These are phyloP conservation scores for Chionomys nivalis DNA, from an alignment of 2,113 vertebrate species.

Conservation along the genomic window DNA sequence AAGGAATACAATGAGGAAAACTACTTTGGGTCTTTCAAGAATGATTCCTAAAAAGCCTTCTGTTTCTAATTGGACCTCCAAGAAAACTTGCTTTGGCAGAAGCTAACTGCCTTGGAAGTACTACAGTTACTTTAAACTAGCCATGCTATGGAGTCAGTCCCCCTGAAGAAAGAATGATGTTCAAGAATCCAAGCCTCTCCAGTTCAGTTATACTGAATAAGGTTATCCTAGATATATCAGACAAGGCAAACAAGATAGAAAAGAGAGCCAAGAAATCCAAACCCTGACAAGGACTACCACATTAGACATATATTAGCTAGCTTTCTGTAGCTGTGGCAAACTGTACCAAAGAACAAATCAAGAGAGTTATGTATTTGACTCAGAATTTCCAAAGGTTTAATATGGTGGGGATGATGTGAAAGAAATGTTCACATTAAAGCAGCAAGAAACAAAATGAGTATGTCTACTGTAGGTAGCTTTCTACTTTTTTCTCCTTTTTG, in stretches of 20 bases:
- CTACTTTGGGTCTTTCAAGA: background rate
- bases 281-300: background rate
- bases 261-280: background rate
- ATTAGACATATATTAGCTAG: background rate
- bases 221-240: background rate
- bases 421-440: background rate
- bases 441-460: background rate
- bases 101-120: background rate
- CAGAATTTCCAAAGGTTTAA: background rate
- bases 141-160: background rate
- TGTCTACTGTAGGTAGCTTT: background rate
- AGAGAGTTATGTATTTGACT: background rate
- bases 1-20: background rate
- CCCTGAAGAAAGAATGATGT: background rate
- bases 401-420: background rate
- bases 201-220: background rate
- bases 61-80: background rate
- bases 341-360: background rate
- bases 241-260: background rate
- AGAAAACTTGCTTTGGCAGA: background rate
- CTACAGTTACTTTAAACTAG: background rate
- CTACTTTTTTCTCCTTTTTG: background rate
- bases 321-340: background rate
- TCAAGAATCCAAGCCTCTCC: background rate
- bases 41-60: background rate